A percentile compares a stretch with the other conserved stretches of the same genome.
Conservation (phyloP, 2,797 vertebrate genomes). For the Pygocentrus nattereri region DNA sequence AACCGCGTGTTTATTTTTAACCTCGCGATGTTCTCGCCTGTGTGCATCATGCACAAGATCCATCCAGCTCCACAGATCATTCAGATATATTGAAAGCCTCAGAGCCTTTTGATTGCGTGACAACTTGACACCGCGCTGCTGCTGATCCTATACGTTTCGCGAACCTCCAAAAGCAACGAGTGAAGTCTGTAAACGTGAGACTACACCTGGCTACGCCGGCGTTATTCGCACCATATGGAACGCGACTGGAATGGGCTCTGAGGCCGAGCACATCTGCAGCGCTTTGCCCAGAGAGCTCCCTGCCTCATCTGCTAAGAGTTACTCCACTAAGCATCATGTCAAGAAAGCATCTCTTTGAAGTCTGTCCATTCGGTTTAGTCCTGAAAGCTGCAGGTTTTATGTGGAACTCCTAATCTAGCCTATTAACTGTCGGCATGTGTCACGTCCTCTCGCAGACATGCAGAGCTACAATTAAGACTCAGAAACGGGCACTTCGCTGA, state of each 20-base stretch:
- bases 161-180: background rate
- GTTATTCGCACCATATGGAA: constrained; percentile 39
- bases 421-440: background rate
- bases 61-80: background rate
- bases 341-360: constrained; percentile 51
- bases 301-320: constrained; percentile 50
- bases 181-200: constrained; percentile 27
- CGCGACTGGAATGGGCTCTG: background rate
- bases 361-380: constrained; percentile 26
- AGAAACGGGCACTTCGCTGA: too few relatives aligned
- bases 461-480: background rate
- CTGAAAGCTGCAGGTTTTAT: background rate
- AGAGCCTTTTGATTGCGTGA: background rate
- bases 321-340: constrained; percentile 38
- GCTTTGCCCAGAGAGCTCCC: constrained; percentile 10
- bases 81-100: background rate
- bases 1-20: background rate
- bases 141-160: background rate
- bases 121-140: background rate
- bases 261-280: constrained; percentile 27
- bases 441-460: background rate
- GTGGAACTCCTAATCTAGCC: background rate
- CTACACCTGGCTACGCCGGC: background rate
- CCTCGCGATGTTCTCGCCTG: background rate
- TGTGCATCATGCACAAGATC: background rate